phyloP scores from a whole-genome alignment of 2,888 invertebrate species.

The Coleophora deauratella region DNA sequence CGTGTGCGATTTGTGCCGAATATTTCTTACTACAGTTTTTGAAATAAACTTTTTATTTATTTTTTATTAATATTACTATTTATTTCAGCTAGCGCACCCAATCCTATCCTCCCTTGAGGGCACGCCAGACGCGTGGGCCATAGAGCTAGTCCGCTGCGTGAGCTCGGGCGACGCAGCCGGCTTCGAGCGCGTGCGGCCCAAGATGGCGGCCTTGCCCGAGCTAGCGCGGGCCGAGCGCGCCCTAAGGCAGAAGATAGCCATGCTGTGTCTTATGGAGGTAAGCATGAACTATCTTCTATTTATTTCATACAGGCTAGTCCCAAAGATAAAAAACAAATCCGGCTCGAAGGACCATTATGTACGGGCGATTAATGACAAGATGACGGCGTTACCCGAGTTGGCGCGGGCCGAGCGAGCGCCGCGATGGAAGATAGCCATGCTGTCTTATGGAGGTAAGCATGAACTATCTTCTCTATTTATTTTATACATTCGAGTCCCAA shows the following conservation, averaged over 20 bases:
- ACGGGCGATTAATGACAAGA: too few species aligned
- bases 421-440: slow-evolving; percentile 93
- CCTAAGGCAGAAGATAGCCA: slow-evolving; percentile 92
- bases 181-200: slow-evolving; percentile 66
- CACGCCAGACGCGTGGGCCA: slow-evolving; percentile 90
- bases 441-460: slow-evolving; percentile 89
- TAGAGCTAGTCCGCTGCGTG: slow-evolving; percentile 89
- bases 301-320: too few species aligned
- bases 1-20: too few species aligned
- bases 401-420: slow-evolving; percentile 85
- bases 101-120: slow-evolving; percentile 88
- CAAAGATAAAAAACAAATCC: too few species aligned
- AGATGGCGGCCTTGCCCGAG: slow-evolving; percentile 86
- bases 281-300: slow-evolving; percentile 12
- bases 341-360: too few species aligned
- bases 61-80: too few species aligned
- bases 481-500: too few species aligned
- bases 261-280: slow-evolving; percentile 97
- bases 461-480: too few species aligned
- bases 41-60: too few species aligned
- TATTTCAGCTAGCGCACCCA: slow-evolving; percentile 88
- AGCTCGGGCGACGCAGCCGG: slow-evolving; percentile 88
- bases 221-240: slow-evolving; percentile 85
- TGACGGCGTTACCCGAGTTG: slow-evolving; percentile 86
- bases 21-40: too few species aligned